Conservation (phyloP, 37 sponge, comb jelly and placozoan genomes). For the Agelas oroides region DNA sequence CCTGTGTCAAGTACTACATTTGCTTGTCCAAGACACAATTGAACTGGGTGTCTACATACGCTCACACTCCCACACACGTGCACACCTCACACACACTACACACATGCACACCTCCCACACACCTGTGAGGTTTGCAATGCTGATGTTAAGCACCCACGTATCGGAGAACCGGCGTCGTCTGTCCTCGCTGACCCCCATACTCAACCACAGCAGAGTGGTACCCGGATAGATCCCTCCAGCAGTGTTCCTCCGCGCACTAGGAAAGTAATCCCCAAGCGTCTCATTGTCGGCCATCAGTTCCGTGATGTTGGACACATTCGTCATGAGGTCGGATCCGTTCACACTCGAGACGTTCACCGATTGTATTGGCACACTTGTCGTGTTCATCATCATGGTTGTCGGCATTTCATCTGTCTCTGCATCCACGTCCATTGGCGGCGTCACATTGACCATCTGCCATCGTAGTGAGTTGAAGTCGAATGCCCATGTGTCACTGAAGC, state of each 20-base stretch:
- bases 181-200: constrained; percentile 41
- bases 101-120: not conserved
- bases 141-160: constrained; percentile 39
- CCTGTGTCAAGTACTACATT: no score
- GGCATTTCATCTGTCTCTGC: no score
- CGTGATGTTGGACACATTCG: not conserved
- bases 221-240: constrained; percentile 48
- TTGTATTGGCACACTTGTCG: no score
- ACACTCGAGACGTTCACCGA: not conserved
- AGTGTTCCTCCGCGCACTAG: not conserved
- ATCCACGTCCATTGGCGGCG: not conserved
- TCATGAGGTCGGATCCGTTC: no score
- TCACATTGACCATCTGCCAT: no score
- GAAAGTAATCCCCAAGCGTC: not conserved
- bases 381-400: no score
- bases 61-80: not conserved
- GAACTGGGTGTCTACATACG: no score
- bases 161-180: constrained; percentile 37
- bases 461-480: not conserved
- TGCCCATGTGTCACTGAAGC: constrained; percentile 55
- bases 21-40: no score
- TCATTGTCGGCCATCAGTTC: no score
- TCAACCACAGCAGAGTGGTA: constrained; percentile 30
- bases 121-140: constrained; percentile 4
- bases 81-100: not conserved